Base-by-base conservation (phyloP, 1,140 invertebrate species). In the Sipha flava region DNA sequence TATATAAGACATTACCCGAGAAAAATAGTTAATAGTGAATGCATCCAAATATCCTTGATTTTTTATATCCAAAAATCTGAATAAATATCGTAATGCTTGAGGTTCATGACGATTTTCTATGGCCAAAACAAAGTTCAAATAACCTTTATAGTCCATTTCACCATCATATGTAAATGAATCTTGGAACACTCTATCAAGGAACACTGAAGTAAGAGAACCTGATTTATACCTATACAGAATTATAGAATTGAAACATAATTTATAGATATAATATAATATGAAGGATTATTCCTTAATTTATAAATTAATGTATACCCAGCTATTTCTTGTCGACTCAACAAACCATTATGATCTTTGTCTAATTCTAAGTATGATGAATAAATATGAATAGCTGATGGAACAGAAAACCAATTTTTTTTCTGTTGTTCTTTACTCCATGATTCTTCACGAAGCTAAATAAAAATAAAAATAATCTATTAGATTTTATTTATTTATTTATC, bases 141-240 rank as follows among this genome's bases (percentile, higher is more conserved):
- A 99, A 0, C 95, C 96, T 87, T 98, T 98, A 85, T 98, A 99
- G 86, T 99, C 97, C 92, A 98, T 98, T 89, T 98, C 95, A 9
- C 94, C 95, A 83, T 95, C 92, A 84, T 96, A 98, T 0, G 96
- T 98, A 0, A 97, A 88, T 83, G 94, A 97, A 84, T 97, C 95
- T 86, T 98, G 94, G 86, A 98, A 98, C 0, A 98, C 93, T 64
- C 95, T 88, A 82, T 96, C 94, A 14, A 98, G 88, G 86, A 98
- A 98, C 3, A 94, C 92, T 70, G 91, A 89, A 0, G 96, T 98
- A n/a, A 98, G 85, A 0, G 94, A 96, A 12, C 94, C 94, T 9
- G 93, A 95, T 1, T 94, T 95, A 86, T 94, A 96, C n/a, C 91
- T 94, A 82, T 77, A 85, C 85, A 79, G 57, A 34, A 81, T 54